phyloP scores from a whole-genome alignment of 2,797 vertebrate species.

The Moxostoma hubbsi region DNA sequence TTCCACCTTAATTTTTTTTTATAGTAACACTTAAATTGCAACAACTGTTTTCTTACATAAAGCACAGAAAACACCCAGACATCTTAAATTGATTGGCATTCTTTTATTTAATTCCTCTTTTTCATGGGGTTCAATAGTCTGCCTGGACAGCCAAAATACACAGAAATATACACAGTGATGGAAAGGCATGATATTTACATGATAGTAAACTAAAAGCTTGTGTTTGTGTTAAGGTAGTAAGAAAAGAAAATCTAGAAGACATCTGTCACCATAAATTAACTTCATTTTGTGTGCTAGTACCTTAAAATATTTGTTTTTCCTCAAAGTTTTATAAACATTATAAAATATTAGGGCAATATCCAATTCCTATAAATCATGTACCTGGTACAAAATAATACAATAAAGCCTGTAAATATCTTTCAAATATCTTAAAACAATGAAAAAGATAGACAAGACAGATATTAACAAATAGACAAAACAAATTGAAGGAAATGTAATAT shows the following conservation, averaged over 20 bases:
- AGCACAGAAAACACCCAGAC: neutral
- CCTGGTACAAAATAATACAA: slow-evolving; percentile 72
- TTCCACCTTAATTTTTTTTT: neutral
- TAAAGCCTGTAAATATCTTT: slow-evolving; percentile 59
- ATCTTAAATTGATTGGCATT: slow-evolving; percentile 42
- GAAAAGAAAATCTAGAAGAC: slow-evolving; percentile 57
- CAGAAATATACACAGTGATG: slow-evolving; percentile 57
- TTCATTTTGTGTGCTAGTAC: slow-evolving; percentile 66
- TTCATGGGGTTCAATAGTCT: slow-evolving; percentile 60
- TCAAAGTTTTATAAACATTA: slow-evolving; percentile 65
- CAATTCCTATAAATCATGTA: slow-evolving; percentile 66
- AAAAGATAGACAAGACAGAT: slow-evolving; percentile 49
- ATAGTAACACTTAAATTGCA: neutral
- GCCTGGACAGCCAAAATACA: slow-evolving; percentile 68
- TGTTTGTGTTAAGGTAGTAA: slow-evolving; percentile 48
- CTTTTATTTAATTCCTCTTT: slow-evolving; percentile 63
- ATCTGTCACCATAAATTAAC: slow-evolving; percentile 61
- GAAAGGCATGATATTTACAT: slow-evolving; percentile 63
- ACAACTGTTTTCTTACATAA: neutral
- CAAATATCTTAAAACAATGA: slow-evolving; percentile 48
- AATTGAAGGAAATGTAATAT: slow-evolving; percentile 47
- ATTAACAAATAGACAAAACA: slow-evolving; percentile 68
- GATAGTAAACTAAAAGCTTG: slow-evolving; percentile 51
- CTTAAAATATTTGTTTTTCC: slow-evolving; percentile 61
- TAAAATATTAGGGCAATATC: slow-evolving; percentile 64